A percentile compares a stretch with the other conserved stretches of the same genome.
Evolutionary conservation across 2,797 vertebrate species (phyloP).

Genomic region (Scleropages formosus): DNA sequence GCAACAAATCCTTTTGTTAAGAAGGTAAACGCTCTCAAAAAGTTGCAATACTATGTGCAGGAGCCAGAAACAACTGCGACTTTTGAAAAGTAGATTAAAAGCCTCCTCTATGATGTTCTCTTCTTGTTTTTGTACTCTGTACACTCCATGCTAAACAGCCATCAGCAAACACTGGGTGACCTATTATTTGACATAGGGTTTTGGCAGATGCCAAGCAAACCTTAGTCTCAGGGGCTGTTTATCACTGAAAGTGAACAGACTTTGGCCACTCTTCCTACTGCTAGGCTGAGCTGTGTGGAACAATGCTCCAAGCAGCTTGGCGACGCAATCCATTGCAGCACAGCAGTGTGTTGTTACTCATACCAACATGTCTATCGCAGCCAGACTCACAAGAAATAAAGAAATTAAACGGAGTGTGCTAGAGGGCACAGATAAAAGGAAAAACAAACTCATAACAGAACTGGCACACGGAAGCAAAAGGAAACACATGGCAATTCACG

Average conservation of each 20-base stretch:
- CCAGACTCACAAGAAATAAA: slow-evolving; percentile 40
- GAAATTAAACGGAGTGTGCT: slow-evolving; percentile 2
- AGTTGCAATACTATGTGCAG: neutral
- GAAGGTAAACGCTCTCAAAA: neutral
- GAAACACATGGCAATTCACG: neutral
- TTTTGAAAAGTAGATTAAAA: no score
- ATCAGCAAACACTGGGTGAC: neutral
- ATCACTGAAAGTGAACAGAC: neutral
- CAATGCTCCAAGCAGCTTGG: neutral
- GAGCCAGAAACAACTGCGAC: neutral
- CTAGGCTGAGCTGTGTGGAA: neutral
- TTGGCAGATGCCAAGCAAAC: neutral
- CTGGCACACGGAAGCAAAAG: neutral
- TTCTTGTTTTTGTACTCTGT: neutral
- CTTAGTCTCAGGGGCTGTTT: neutral
- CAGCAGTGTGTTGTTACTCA: slow-evolving; percentile 14
- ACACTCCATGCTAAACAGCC: neutral
- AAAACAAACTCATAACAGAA: neutral
- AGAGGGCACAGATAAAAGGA: neutral
- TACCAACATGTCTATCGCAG: slow-evolving; percentile 33
- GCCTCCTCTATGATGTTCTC: neutral
- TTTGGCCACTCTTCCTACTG: neutral
- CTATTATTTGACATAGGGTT: no score
- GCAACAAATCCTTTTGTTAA: neutral
- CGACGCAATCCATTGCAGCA: slow-evolving; percentile 6